Evolutionary conservation across 2,888 invertebrate species (phyloP).

Genomic region (Chymomyza caudatula): DNA sequence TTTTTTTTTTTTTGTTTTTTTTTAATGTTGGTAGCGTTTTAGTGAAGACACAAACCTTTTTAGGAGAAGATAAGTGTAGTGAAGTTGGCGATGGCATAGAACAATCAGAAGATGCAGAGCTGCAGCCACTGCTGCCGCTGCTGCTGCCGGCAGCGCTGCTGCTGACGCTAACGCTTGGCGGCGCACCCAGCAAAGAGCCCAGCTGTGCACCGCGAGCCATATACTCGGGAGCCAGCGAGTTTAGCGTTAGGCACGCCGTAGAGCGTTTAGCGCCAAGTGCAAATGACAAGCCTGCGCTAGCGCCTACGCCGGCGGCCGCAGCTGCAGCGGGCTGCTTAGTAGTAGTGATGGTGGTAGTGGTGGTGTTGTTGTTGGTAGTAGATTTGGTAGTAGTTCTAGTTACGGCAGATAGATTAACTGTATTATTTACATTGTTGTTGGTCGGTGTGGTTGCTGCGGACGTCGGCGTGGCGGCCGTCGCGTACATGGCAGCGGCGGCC

Average conservation of each 20-base stretch:
- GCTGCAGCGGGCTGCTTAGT: conserved; percentile 28
- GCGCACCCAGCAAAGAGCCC: conserved; percentile 16
- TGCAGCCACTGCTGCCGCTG: conserved; percentile 76
- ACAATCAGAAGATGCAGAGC: conserved; percentile 79
- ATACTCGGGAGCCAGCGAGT: background rate
- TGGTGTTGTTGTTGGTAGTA: conserved; percentile 33
- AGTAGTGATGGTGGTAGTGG: conserved; percentile 60
- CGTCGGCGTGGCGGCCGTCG: conserved; percentile 66
- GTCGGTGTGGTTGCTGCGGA: conserved; percentile 70
- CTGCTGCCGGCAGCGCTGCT: conserved; percentile 58
- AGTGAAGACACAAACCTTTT: conserved; percentile 78
- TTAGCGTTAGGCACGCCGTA: background rate
- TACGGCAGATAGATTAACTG: conserved; percentile 77
- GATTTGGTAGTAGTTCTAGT: conserved; percentile 75
- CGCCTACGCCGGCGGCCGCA: conserved; percentile 9
- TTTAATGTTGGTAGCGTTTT: conserved; percentile 39
- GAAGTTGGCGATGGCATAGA: conserved; percentile 79
- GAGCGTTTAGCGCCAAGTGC: background rate
- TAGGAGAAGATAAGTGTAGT: conserved; percentile 79
- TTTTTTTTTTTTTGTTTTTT: conserved; percentile 26
- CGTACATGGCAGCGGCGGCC: conserved; percentile 68
- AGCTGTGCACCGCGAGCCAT: background rate
- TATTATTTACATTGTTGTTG: conserved; percentile 78
- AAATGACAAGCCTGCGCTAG: conserved; percentile 23
- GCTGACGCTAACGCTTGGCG: conserved; percentile 22